Evolutionary conservation across 2,113 vertebrate genomes (phyloP).

Genomic region (Macaca nemestrina): DNA sequence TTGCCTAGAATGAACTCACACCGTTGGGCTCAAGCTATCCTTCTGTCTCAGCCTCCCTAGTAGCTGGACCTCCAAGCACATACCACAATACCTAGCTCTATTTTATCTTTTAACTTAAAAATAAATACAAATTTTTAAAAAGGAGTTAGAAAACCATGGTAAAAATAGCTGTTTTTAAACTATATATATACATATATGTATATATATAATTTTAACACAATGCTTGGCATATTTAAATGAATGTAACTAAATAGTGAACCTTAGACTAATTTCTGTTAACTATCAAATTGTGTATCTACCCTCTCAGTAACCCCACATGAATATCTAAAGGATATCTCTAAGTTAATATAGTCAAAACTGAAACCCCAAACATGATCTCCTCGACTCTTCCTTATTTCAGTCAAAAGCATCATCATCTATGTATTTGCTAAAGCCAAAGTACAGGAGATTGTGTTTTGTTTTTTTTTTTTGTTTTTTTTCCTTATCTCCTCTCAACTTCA

Average conservation of each 20-base stretch:
- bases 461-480: neutral
- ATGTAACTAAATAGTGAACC: neutral
- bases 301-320: neutral
- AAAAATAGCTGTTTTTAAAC: neutral
- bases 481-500: neutral
- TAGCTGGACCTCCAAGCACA: neutral
- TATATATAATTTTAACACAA: neutral
- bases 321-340: neutral
- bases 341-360: neutral
- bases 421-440: neutral
- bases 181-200: too few species aligned
- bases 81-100: neutral
- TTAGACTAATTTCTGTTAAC: neutral
- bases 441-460: neutral
- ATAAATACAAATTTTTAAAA: neutral
- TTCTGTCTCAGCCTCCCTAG: neutral
- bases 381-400: fast-evolving
- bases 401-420: neutral
- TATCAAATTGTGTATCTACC: neutral
- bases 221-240: neutral
- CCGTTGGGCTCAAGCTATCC: neutral
- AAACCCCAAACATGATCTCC: neutral
- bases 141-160: neutral
- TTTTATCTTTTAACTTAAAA: neutral
- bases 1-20: neutral